Evolutionary conservation across 1,140 invertebrate species (phyloP), one percentile per base, ranked within the genome.

Genomic region (Drosophila pachea): DNA sequence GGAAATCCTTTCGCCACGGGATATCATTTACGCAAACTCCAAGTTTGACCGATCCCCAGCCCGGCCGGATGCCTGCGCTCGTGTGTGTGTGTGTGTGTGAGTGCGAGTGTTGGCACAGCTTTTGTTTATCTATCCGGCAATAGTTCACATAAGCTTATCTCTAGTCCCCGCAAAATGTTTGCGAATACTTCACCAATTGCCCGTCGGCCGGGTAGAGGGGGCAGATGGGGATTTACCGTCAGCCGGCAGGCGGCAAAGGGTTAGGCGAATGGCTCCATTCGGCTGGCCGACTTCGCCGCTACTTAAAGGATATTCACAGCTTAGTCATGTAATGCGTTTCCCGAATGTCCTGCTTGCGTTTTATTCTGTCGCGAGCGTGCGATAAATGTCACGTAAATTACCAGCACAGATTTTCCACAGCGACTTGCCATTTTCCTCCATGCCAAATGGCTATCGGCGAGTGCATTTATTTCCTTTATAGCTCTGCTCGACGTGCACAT

Each of bases 121-220:
- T 74, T 73, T 86, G 86, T 83, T 86, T 88, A 81, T 88, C 82
- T 86, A 58, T 22, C 62, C 74, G 76, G 84, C 84, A 84, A 87
- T 87, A 87, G 84, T 87, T 87, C 84, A 87, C 84, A 87, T 70
- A 53, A 73, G 84, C 84, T 87, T 87, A 87, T 87, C 84, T 73
- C 62, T 61, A 56, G 12, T 58, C 59, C 60, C 76, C 35, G 62
- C 32, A 68, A 60, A 78, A 75, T 78, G 68, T 84, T 84, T 79
- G 81, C 81, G 53, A 76, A 86, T 66, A 63, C 67, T 76, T 79
- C 53, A 64, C 81, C 58, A 79, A 84, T 70, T 64, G 52, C 38
- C 61, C 40, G n/a, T 22, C 1, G 22, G 22, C 22, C 1, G 43
- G 47, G n/a, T 32, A 40, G 54, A 54, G 33, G 7, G 0, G 5